Evolutionary conservation across 2,113 vertebrate genomes (phyloP).

Genomic region (Caranx ignobilis): DNA sequence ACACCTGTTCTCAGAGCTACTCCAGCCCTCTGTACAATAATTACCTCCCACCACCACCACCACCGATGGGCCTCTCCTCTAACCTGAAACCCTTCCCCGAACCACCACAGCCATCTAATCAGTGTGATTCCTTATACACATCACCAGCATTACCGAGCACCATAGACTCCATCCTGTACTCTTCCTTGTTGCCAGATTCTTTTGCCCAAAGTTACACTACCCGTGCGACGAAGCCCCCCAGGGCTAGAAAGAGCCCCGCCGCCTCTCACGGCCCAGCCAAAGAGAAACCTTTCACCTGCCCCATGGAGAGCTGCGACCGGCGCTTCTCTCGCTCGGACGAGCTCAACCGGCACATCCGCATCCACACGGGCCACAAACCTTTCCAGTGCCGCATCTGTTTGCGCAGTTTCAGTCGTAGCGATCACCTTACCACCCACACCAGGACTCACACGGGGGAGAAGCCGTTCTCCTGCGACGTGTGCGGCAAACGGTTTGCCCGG

Average conservation of each 20-base stretch:
- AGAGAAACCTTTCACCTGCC: slow-evolving; percentile 96
- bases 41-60: slow-evolving; percentile 75
- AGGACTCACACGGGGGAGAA: slow-evolving; percentile 98
- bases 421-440: slow-evolving; percentile 98
- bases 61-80: slow-evolving; percentile 78
- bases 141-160: slow-evolving; percentile 85
- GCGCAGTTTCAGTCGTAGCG: slow-evolving; percentile 97
- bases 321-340: slow-evolving; percentile 97
- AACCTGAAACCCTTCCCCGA: slow-evolving; percentile 83
- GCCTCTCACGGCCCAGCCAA: slow-evolving; percentile 92
- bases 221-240: slow-evolving; percentile 84
- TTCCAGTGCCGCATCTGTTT: slow-evolving; percentile 99
- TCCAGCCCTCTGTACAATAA: slow-evolving; percentile 79
- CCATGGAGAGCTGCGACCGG: slow-evolving; percentile 93
- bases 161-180: slow-evolving; percentile 83
- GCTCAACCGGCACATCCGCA: slow-evolving; percentile 96
- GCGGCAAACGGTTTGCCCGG: slow-evolving; percentile 94
- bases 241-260: slow-evolving; percentile 88
- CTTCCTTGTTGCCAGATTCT: slow-evolving; percentile 78
- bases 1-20: slow-evolving; percentile 84
- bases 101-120: slow-evolving; percentile 76
- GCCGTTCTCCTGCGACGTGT: slow-evolving; percentile 96
- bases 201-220: slow-evolving; percentile 85
- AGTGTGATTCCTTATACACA: slow-evolving; percentile 79
- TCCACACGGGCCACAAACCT: slow-evolving; percentile 98